Conservation (phyloP, 2,113 vertebrate genomes). For the Centropus bengalensis region DNA sequence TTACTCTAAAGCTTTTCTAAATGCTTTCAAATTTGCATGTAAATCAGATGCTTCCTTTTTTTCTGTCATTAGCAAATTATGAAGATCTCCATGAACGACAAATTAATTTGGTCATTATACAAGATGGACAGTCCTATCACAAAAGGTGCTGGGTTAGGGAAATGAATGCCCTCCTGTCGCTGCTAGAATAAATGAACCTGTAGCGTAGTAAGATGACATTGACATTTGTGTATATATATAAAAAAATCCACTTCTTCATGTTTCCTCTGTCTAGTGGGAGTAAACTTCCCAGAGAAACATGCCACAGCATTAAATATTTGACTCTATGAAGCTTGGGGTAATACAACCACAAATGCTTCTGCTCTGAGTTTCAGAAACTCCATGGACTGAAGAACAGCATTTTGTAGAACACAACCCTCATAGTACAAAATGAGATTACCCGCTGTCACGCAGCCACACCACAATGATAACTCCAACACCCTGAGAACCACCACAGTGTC, state of each 20-base stretch:
- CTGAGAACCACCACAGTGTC: neutral
- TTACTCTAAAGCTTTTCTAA: constrained; percentile 7
- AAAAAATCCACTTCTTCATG: neutral
- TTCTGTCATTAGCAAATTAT: neutral
- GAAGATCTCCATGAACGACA: neutral
- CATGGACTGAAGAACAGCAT: neutral
- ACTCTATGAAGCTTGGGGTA: neutral
- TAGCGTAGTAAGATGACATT: rapidly evolving
- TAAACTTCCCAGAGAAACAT: neutral
- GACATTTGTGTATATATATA: neutral
- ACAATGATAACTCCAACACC: neutral
- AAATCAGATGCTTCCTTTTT: neutral
- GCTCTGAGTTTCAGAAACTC: neutral
- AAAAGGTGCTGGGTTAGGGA: neutral
- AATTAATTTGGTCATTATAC: neutral
- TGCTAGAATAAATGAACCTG: neutral
- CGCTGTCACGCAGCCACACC: neutral
- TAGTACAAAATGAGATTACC: neutral
- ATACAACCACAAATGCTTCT: neutral
- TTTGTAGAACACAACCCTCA: neutral
- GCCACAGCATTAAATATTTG: neutral
- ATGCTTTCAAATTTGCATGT: constrained; percentile 30
- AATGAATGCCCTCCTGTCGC: neutral
- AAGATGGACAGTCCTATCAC: neutral
- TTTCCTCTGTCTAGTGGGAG: neutral